Conservation (phyloP, 2,797 vertebrate species). For the Smutsia temminckii region DNA sequence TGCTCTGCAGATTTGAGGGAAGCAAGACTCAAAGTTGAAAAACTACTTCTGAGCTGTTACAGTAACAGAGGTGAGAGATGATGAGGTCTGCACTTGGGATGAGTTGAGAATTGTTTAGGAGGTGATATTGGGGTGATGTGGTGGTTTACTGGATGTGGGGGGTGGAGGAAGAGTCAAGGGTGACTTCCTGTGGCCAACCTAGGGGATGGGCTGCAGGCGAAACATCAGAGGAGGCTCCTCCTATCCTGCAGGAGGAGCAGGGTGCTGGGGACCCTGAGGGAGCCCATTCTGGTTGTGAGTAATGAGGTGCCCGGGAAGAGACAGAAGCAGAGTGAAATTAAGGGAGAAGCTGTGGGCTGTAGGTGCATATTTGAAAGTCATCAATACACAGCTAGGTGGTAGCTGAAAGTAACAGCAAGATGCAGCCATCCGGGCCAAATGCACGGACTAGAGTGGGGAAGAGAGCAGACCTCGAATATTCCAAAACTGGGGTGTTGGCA, state of each 20-base stretch:
- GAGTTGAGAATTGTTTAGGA: neutral
- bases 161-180: too few species aligned
- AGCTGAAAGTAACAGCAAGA: neutral
- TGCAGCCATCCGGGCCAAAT: rapidly evolving
- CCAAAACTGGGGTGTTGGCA: neutral
- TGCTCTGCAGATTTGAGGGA: neutral
- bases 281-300: neutral
- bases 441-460: neutral
- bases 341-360: neutral
- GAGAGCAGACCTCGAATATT: neutral
- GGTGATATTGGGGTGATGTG: neutral
- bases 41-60: neutral
- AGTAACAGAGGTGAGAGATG: neutral
- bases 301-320: neutral
- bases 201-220: rapidly evolving
- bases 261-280: neutral
- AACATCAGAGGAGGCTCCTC: too few species aligned
- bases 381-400: rapidly evolving
- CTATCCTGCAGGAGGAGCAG: neutral
- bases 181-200: neutral
- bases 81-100: rapidly evolving
- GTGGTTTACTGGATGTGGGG: neutral
- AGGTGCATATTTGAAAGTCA: neutral
- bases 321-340: neutral
- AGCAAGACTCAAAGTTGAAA: neutral